A percentile compares a stretch with the other conserved stretches of the same genome.
Evolutionary conservation across 1,140 invertebrate species (phyloP).

Genomic region (Condylostylus longicornis): DNA sequence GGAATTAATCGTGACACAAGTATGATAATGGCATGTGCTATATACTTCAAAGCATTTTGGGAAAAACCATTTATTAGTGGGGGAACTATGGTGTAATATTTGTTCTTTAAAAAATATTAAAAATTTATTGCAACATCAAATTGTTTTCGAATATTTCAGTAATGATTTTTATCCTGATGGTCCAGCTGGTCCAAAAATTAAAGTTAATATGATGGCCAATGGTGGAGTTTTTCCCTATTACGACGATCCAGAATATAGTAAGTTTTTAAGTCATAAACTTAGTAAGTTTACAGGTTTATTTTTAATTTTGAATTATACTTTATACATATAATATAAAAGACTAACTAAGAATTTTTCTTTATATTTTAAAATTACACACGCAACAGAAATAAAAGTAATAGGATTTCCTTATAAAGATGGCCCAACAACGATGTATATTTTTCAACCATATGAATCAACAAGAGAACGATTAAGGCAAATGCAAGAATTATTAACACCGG

Average conservation of each 20-base stretch:
- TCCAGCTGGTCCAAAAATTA: constrained; percentile 31
- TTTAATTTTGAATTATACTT: constrained; percentile 43
- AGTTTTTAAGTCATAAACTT: not conserved
- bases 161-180: constrained; percentile 36
- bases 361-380: too few species aligned
- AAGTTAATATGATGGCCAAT: constrained; percentile 50
- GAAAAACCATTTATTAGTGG: constrained; percentile 45
- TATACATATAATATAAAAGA: too few species aligned
- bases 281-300: not conserved
- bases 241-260: constrained; percentile 13
- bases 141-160: constrained; percentile 16
- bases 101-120: constrained; percentile 3
- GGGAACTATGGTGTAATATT: constrained; percentile 38
- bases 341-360: too few species aligned
- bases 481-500: constrained; percentile 34
- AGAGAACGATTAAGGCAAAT: constrained; percentile 33
- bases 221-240: constrained; percentile 27
- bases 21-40: constrained; percentile 53
- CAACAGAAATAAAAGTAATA: too few species aligned
- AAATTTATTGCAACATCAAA: not conserved
- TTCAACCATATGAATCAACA: constrained; percentile 43
- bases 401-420: constrained; percentile 55
- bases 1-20: constrained; percentile 36
- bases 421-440: constrained; percentile 49
- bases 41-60: constrained; percentile 69